Percentiles rank a stretch among this genome's conserved stretches.
phyloP scores from a whole-genome alignment of 2,797 vertebrate genomes.

The Cichlasoma orientale region DNA sequence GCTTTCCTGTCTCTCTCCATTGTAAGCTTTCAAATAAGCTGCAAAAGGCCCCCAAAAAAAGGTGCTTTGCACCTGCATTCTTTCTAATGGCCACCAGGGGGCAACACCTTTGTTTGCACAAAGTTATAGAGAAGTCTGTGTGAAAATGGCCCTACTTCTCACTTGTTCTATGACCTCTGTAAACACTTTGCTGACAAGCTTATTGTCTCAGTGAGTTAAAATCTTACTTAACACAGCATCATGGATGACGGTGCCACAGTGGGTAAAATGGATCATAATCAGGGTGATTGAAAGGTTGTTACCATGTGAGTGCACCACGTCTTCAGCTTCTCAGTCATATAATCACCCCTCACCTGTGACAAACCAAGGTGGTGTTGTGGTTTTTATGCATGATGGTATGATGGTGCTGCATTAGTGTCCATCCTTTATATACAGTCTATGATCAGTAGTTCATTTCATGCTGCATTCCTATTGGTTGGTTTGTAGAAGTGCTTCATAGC shows the following conservation, averaged over 20 bases:
- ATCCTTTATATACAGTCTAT: neutral
- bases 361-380: no score
- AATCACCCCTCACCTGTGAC: neutral
- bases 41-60: no score
- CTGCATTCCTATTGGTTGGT: neutral
- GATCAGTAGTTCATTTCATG: neutral
- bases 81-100: neutral
- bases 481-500: neutral
- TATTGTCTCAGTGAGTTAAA: neutral
- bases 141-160: neutral
- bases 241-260: neutral
- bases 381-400: no score
- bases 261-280: neutral
- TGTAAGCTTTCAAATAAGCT: no score
- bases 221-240: neutral
- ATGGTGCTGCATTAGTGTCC: no score
- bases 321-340: neutral
- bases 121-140: neutral
- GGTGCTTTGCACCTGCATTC: neutral
- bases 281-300: neutral
- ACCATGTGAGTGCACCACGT: fast-evolving
- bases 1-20: no score
- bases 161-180: neutral
- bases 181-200: neutral
- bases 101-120: neutral